These are phyloP conservation scores for Bothrops jararaca DNA, from an alignment of 2,113 vertebrate species.

Conservation along the genomic window DNA sequence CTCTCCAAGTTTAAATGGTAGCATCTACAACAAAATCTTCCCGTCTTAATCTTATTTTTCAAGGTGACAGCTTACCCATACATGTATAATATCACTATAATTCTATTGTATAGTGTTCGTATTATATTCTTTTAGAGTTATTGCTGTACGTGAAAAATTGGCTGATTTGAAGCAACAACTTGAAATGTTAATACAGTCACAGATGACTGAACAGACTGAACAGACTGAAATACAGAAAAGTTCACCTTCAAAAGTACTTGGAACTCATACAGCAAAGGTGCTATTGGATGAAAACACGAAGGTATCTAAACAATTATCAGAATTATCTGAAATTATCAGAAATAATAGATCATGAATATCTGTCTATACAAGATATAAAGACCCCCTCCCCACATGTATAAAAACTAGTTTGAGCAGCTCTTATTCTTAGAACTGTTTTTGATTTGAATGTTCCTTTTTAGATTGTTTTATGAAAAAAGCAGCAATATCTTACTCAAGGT, in stretches of 20 bases:
- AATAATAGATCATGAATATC: not conserved
- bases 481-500: not conserved
- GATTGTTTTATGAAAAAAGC: not conserved
- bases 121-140: slow-evolving; percentile 64
- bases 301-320: slow-evolving; percentile 40
- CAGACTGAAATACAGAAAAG: slow-evolving; percentile 16
- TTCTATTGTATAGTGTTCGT: not conserved
- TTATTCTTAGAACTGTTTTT: not conserved
- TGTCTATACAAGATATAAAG: not conserved
- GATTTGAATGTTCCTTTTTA: not conserved
- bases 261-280: slow-evolving; percentile 28
- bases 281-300: slow-evolving; percentile 59
- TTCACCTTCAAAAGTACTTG: not conserved
- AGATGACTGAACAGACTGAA: slow-evolving; percentile 32
- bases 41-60: slow-evolving; percentile 4
- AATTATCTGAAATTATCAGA: not conserved
- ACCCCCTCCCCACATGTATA: not conserved
- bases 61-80: not conserved
- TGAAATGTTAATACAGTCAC: slow-evolving; percentile 59
- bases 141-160: slow-evolving; percentile 66
- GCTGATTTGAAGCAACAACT: slow-evolving; percentile 66
- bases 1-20: not conserved
- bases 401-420: not conserved
- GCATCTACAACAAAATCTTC: slow-evolving; percentile 17
- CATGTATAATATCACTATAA: not conserved